phyloP scores from a whole-genome alignment of 2,797 vertebrate species.

The Pogoniulus pusillus region DNA sequence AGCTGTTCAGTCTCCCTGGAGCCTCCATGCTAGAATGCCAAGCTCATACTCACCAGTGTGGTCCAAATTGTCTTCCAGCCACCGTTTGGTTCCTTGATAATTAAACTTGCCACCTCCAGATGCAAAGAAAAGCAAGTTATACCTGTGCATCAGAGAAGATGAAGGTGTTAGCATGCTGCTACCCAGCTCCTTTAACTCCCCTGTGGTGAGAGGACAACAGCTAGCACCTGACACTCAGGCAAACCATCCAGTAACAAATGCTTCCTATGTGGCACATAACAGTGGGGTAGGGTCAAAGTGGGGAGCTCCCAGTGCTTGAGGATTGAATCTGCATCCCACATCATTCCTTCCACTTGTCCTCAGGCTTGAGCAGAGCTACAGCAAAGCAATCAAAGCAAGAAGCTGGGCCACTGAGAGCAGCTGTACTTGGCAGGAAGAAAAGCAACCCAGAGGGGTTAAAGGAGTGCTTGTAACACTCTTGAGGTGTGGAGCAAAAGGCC shows the following conservation, averaged over 20 bases:
- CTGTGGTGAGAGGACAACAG: neutral
- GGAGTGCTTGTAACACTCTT: neutral
- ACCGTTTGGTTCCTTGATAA: constrained; percentile 97
- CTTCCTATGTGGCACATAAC: neutral
- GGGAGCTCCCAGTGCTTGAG: neutral
- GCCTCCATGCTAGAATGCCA: neutral
- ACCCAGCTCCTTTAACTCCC: neutral
- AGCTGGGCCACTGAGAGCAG: neutral
- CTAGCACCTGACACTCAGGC: neutral
- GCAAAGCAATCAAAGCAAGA: neutral
- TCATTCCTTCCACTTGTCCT: neutral
- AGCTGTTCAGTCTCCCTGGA: too few species aligned
- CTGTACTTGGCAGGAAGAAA: neutral
- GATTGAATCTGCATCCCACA: neutral
- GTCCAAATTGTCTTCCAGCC: constrained; percentile 97
- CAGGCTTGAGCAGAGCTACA: neutral
- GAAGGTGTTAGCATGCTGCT: neutral
- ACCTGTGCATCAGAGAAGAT: constrained; percentile 76
- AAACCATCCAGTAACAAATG: neutral
- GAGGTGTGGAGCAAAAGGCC: neutral
- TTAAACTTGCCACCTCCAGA: constrained; percentile 99
- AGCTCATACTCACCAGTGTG: constrained; percentile 86
- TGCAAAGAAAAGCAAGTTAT: constrained; percentile 95
- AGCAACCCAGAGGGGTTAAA: neutral
- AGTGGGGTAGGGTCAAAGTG: neutral